Base-by-base conservation (phyloP, 2,888 invertebrate genomes). In the Amblyjoppa proteus region DNA sequence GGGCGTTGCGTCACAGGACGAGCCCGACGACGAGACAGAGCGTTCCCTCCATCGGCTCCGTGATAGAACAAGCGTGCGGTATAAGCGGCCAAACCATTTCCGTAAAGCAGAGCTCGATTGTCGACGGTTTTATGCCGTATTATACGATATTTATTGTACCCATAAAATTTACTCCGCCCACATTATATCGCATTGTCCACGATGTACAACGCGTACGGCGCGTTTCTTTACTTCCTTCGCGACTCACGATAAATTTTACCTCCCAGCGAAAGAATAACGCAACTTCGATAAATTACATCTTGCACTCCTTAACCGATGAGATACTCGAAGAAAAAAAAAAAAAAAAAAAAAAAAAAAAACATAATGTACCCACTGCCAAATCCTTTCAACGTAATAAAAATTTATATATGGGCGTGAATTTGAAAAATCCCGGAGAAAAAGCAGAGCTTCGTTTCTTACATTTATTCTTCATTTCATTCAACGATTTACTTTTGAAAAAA, bases 111-210 rank as follows among this genome's bases (percentile, higher is more conserved):
- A 56, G 71, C 77, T 66, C 31, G 56, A 82, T 73, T 82, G 64
- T 71, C 38, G 31, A 28, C 53, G 38, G 70, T 49, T 41, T 64
- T 66, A 66, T 73, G 51, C 71, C 28, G 71, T 11, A 51, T 16
- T 77, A 77, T 66, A 77, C 64, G 70, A 82, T 31, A 20, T 41
- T n/a, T 34, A 64, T 34, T 58, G n/a, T 78, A 68, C 31, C 56
- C 49, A 68, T 73, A 78, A 78, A 82, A 49, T 61, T 20, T 20
- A 20, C 56, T 61, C n/a, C 77, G 49, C 71, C 49, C 38, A 53
- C 77, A 77, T 45, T 73, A 78, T 64, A 83, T 78, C 58, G 69
- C 78, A 56, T 73, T 58, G 34, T 74, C 45, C 45, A 58, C 58
- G 58, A 58, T 58, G 41, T 45, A 28, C 16, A 74, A 41, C 20